Percentiles rank a stretch among this genome's conserved stretches.
Evolutionary conservation across 1,140 invertebrate species (phyloP).

Genomic region (Whitmania pigra): DNA sequence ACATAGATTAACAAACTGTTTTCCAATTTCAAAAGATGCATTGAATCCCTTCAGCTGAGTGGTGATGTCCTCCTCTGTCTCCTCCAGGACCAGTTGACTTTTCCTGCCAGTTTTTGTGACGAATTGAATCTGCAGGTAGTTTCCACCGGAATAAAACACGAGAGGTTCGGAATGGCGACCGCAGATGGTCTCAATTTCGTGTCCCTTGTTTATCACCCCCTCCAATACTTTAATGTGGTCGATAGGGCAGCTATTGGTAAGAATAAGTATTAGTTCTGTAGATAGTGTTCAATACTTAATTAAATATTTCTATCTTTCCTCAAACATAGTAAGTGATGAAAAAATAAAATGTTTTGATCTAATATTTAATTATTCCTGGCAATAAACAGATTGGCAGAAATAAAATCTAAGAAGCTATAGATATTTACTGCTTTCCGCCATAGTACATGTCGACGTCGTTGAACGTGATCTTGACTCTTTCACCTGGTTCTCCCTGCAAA

Average conservation of each 20-base stretch:
- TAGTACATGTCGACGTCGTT: constrained; percentile 96
- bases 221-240: constrained; percentile 94
- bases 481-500: constrained; percentile 74
- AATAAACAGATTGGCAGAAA: no score
- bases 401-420: background rate
- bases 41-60: constrained; percentile 87
- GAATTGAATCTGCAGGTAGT: constrained; percentile 71
- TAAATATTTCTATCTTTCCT: background rate
- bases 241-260: constrained; percentile 74
- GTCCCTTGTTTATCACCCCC: constrained; percentile 63
- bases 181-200: constrained; percentile 87
- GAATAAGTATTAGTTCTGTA: background rate
- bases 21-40: constrained; percentile 87
- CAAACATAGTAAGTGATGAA: background rate
- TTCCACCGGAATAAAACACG: constrained; percentile 81
- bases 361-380: background rate
- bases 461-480: constrained; percentile 88
- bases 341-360: background rate
- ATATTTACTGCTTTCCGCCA: constrained; percentile 84
- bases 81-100: constrained; percentile 16
- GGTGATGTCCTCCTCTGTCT: constrained; percentile 62
- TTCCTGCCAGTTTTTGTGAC: constrained; percentile 48
- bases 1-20: constrained; percentile 86
- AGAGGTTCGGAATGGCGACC: constrained; percentile 53
- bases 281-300: background rate